Evolutionary conservation across 2,113 vertebrate species (phyloP).

Genomic region (Benitochromis conjunctus): DNA sequence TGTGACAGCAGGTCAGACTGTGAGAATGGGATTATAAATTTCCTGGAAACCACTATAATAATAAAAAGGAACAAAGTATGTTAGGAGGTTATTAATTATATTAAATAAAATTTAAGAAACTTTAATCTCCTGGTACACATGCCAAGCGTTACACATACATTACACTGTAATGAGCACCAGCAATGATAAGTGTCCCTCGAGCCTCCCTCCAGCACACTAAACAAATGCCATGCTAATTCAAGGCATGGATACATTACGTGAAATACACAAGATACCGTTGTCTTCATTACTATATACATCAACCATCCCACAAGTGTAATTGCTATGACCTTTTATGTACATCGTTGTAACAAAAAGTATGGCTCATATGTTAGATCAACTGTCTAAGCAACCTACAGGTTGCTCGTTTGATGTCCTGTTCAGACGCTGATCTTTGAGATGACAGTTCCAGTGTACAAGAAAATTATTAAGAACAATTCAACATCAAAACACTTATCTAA

Average conservation of each 20-base stretch:
- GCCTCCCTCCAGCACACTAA: background rate
- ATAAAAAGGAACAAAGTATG: background rate
- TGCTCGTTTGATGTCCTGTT: background rate
- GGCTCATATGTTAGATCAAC: background rate
- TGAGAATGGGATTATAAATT: background rate
- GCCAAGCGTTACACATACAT: background rate
- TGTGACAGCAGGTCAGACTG: background rate
- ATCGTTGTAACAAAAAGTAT: background rate
- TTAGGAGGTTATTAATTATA: no score
- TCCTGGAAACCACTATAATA: background rate
- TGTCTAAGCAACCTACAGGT: background rate
- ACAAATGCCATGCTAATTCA: background rate
- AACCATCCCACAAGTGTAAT: background rate
- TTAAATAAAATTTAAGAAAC: background rate
- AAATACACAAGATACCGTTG: background rate
- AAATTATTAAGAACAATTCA: background rate
- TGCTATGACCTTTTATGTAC: background rate
- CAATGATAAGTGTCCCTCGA: background rate
- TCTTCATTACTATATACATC: background rate
- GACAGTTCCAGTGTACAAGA: background rate
- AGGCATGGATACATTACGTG: rapidly evolving
- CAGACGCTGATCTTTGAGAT: background rate
- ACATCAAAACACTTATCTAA: background rate
- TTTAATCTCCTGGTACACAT: background rate
- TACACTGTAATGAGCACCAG: background rate